Evolutionary conservation across 2,113 vertebrate genomes (phyloP).

Genomic region (Phodopus roborovskii): DNA sequence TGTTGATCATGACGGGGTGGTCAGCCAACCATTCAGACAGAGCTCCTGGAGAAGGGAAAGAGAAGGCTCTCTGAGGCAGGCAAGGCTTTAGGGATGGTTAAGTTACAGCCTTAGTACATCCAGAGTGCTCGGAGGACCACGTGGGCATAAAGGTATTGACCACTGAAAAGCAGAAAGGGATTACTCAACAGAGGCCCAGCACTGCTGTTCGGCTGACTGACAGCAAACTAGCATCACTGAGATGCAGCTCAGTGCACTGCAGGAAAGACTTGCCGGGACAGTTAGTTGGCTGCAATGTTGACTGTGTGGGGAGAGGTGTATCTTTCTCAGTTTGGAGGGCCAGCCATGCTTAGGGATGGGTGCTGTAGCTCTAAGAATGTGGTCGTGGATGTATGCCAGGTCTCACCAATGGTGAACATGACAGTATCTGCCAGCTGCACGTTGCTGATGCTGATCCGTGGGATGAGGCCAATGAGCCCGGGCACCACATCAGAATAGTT

Average conservation of each 20-base stretch:
- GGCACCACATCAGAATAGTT: slow-evolving; percentile 99
- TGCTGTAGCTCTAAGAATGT: slow-evolving; percentile 11
- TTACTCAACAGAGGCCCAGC: not conserved
- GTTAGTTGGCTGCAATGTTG: not conserved
- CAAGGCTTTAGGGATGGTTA: slow-evolving; percentile 17
- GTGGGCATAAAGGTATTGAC: not conserved
- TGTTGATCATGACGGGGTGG: slow-evolving; percentile 99
- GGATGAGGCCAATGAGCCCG: slow-evolving; percentile 97
- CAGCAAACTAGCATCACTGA: slow-evolving; percentile 3
- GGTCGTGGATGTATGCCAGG: not conserved
- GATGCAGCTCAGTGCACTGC: not conserved
- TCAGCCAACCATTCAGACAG: slow-evolving; percentile 98
- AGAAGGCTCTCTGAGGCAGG: not conserved
- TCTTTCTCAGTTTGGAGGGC: slow-evolving; percentile 33
- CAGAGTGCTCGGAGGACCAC: not conserved
- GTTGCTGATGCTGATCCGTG: slow-evolving; percentile 98
- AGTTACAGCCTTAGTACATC: not conserved
- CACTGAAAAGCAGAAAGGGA: slow-evolving; percentile 29
- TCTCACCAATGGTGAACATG: slow-evolving; percentile 99
- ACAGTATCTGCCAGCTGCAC: slow-evolving; percentile 98
- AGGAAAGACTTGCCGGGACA: not conserved
- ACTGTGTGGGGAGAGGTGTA: not conserved
- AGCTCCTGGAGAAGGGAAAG: slow-evolving; percentile 88
- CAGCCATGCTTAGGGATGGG: not conserved
- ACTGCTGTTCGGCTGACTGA: not conserved